Evolutionary conservation across 1,140 invertebrate genomes (phyloP).

Genomic region (Drosophila albomicans): DNA sequence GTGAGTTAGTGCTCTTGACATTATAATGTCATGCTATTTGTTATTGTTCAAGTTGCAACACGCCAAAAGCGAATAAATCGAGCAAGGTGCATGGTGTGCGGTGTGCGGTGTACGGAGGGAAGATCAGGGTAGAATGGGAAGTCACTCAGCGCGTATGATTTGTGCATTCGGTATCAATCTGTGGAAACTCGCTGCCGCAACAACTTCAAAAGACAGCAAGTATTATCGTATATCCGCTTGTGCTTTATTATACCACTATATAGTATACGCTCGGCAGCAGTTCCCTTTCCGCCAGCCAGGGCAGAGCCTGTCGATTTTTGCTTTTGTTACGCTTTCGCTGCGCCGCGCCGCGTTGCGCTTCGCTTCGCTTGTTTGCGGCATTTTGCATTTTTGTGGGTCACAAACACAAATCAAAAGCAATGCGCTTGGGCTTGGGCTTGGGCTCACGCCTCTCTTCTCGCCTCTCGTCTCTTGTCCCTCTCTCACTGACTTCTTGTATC

Average conservation of each 20-base stretch:
- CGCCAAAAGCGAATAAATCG: too few species aligned
- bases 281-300: slow-evolving; percentile 6
- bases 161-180: slow-evolving; percentile 46
- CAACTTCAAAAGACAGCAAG: slow-evolving; percentile 44
- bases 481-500: slow-evolving; percentile 68
- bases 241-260: slow-evolving; percentile 52
- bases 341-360: slow-evolving; percentile 25
- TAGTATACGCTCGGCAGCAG: slow-evolving; percentile 12
- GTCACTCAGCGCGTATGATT: slow-evolving; percentile 21
- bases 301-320: slow-evolving; percentile 51
- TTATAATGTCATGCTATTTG: slow-evolving; percentile 56
- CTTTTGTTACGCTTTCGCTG: slow-evolving; percentile 51
- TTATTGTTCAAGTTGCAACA: slow-evolving; percentile 14
- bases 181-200: slow-evolving; percentile 8
- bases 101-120: too few species aligned
- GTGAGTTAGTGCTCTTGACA: slow-evolving; percentile 67
- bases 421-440: slow-evolving; percentile 43
- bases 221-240: slow-evolving; percentile 61
- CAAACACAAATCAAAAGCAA: slow-evolving; percentile 81
- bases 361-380: slow-evolving; percentile 65
- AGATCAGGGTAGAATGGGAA: background rate
- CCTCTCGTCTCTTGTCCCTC: background rate
- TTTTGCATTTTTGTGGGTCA: slow-evolving; percentile 73
- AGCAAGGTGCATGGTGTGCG: too few species aligned
- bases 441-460: background rate